Percentiles rank a stretch among this genome's conserved stretches.
Conservation (phyloP, 2,113 vertebrate genomes). For the Hypomesus transpacificus region DNA sequence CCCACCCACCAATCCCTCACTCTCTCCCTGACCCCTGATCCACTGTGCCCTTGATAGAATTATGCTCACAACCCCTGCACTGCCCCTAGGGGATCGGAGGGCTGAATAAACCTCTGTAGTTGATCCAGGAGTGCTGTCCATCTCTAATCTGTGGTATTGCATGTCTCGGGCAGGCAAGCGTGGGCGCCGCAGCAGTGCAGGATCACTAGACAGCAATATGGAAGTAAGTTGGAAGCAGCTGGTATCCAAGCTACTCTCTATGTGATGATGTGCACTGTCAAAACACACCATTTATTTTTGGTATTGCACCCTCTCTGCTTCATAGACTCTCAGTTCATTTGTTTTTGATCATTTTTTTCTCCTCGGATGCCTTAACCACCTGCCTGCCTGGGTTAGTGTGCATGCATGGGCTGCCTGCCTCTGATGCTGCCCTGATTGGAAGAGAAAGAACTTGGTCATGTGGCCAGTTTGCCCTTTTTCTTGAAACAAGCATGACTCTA, state of each 20-base stretch:
- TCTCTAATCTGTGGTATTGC: constrained; percentile 99
- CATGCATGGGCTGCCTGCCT: constrained; percentile 89
- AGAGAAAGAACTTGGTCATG: constrained; percentile 62
- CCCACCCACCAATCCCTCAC: constrained; percentile 34
- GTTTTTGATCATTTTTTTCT: constrained; percentile 66
- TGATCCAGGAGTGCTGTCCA: constrained; percentile 76
- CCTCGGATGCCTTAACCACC: constrained; percentile 65
- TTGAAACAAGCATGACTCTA: constrained; percentile 84
- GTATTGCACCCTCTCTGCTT: constrained; percentile 75
- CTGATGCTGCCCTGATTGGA: constrained; percentile 75
- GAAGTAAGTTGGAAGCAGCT: constrained; percentile 98
- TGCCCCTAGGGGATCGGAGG: constrained; percentile 64
- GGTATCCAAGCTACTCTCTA: constrained; percentile 84
- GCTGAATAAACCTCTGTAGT: constrained; percentile 67
- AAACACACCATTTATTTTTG: constrained; percentile 68
- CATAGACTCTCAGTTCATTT: constrained; percentile 67
- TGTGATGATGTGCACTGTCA: constrained; percentile 89
- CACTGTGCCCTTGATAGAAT: constrained; percentile 43
- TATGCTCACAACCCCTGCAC: constrained; percentile 63
- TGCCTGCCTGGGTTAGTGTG: constrained; percentile 78
- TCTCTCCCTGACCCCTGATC: constrained; percentile 38
- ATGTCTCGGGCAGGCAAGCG: constrained; percentile 99
- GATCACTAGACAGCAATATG: constrained; percentile 99
- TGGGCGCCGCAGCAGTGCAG: constrained; percentile 99
- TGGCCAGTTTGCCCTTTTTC: constrained; percentile 74